Evolutionary conservation across 1,140 invertebrate genomes (phyloP).

Genomic region (Hylaeus anthracinus): DNA sequence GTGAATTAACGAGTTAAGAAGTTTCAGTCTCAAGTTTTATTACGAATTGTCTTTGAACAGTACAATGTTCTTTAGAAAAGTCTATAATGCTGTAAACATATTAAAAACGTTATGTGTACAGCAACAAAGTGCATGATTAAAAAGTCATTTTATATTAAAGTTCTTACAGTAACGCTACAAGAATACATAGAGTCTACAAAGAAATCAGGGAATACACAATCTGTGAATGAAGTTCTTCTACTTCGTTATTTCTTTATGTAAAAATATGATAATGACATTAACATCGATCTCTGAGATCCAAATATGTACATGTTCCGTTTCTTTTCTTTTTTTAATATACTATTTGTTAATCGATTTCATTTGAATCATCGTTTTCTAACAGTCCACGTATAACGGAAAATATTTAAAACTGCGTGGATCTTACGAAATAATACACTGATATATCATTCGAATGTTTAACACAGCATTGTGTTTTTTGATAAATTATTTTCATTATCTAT

Average conservation of each 20-base stretch:
- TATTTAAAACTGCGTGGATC: constrained; percentile 12
- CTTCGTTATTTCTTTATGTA: constrained; percentile 8
- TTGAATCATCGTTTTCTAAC: not conserved
- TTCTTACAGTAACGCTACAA: constrained; percentile 34
- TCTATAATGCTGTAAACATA: constrained; percentile 34
- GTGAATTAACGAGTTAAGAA: constrained; percentile 42
- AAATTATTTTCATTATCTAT: constrained; percentile 71
- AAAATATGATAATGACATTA: constrained; percentile 6
- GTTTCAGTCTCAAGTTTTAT: constrained; percentile 55
- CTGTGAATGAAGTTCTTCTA: constrained; percentile 16
- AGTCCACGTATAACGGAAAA: constrained; percentile 23
- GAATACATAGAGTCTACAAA: constrained; percentile 28
- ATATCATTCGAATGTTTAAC: constrained; percentile 34
- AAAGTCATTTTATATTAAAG: constrained; percentile 45
- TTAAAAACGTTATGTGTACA: constrained; percentile 10
- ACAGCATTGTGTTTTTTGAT: constrained; percentile 62
- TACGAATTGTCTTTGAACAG: constrained; percentile 36
- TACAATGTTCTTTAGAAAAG: constrained; percentile 41
- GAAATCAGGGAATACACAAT: constrained; percentile 28
- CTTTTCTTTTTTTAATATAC: constrained; percentile 12
- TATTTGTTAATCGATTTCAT: constrained; percentile 21
- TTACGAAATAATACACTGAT: constrained; percentile 30
- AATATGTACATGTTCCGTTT: not conserved
- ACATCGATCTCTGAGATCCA: constrained; percentile 1
- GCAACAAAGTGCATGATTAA: constrained; percentile 27